Evolutionary conservation across 2,113 vertebrate species (phyloP), one percentile per base, ranked within the genome.

Genomic region (Chamaea fasciata): DNA sequence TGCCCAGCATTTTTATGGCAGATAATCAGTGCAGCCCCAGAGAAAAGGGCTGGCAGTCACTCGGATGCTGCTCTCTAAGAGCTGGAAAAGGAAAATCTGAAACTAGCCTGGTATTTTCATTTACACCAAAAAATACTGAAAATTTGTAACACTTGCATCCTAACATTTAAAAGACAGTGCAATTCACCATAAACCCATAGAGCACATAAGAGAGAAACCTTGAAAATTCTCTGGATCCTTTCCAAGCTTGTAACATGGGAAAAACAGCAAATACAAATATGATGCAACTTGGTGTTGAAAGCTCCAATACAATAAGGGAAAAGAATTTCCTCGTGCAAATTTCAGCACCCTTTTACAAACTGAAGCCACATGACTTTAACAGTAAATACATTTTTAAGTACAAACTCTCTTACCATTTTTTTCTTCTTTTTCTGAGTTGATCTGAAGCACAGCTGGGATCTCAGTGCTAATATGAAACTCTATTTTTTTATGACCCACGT

Each of bases 391-490:
- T n/a, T 2, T 2, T 55, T 39, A 56, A 95, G 37, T 64, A 64
- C 1, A 3, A 82, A 65, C 4, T 39, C 47, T 56, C 96, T 96
- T 95, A 98, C 98, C 98, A 77, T 81, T 91, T 75, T 89, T 97
- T 55, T 97, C 92, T 89, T 97, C 92, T 67, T 94, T 97, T 57
- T 94, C 96, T 44, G 92, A 93, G 67, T 97, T 97, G 92, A 94
- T 98, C 80, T 98, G 98, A 94, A 97, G 94, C 85, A 96, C 89
- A 68, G 97, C 84, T 15, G 98, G 96, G 56, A 97, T 97, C 37
- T 99, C 99, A 47, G 98, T 94, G 47, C 98, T 98, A 97, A 99
- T 99, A 96, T 99, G 98, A 96, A 99, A 99, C 95, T 99, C 99
- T 7, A 99, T 99, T 98, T 98, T 99, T 96, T 97, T 99, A 52